Conservation (phyloP, 2,113 vertebrate species). For the Climacteris rufus region DNA sequence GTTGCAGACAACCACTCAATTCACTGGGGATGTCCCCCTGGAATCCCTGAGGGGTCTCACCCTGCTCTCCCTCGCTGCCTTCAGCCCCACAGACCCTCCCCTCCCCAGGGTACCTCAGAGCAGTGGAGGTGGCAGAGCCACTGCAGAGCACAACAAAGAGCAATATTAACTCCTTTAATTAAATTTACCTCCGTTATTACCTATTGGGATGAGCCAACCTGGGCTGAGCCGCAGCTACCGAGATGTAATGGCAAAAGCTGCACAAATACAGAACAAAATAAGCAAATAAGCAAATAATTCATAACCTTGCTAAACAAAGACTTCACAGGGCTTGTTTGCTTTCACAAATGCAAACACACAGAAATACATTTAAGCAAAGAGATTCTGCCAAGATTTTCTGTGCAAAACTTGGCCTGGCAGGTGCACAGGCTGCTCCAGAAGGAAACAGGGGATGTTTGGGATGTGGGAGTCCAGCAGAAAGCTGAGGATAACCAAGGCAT, state of each 20-base stretch:
- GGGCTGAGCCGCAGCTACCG: neutral
- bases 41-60: neutral
- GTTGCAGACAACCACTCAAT: fast-evolving
- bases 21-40: neutral
- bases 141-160: neutral
- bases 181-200: neutral
- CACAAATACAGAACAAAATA: neutral
- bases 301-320: neutral
- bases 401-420: neutral
- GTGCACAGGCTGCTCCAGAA: neutral
- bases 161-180: neutral
- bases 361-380: neutral
- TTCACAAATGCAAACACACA: neutral
- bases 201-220: neutral
- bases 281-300: conserved; percentile 16
- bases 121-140: fast-evolving
- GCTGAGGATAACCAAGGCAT: neutral
- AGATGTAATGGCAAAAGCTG: neutral
- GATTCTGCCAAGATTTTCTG: neutral
- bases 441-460: fast-evolving
- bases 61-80: neutral
- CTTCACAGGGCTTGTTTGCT: neutral
- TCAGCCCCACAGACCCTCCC: neutral
- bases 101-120: neutral
- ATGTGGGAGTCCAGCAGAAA: neutral